Conservation (phyloP, 1,140 invertebrate species). For the Piezodorus guildinii region DNA sequence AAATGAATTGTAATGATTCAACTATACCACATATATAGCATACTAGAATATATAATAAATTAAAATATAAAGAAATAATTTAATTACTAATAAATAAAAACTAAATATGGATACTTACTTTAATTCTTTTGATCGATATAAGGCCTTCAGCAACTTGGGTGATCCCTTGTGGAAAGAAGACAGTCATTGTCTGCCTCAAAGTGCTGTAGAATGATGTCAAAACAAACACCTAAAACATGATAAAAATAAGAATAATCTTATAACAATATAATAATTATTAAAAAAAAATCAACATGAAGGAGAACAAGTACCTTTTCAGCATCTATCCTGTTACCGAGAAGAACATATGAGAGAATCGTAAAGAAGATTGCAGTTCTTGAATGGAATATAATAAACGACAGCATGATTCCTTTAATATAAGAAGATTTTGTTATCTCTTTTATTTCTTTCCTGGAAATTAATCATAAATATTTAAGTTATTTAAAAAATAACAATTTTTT, state of each 20-base stretch:
- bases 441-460: constrained; percentile 38
- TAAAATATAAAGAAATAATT: no score
- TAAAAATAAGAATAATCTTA: constrained; percentile 9
- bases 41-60: no score
- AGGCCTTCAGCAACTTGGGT: constrained; percentile 43
- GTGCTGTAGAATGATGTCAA: constrained; percentile 61
- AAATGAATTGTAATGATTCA: no score
- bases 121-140: constrained; percentile 53
- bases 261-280: no score
- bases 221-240: constrained; percentile 46
- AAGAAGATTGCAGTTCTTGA: constrained; percentile 66
- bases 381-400: constrained; percentile 61
- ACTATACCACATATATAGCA: no score
- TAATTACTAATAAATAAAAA: no score
- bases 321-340: constrained; percentile 50
- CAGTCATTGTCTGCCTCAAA: constrained; percentile 56
- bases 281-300: neutral
- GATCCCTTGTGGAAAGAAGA: constrained; percentile 58
- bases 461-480: no score
- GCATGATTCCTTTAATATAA: constrained; percentile 56
- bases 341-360: constrained; percentile 60
- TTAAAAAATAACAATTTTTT: no score
- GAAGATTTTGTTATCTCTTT: constrained; percentile 53
- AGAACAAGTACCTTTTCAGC: constrained; percentile 53
- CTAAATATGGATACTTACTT: constrained; percentile 22